Conservation (phyloP, 2,888 invertebrate species). For the Endomychus coccineus region DNA sequence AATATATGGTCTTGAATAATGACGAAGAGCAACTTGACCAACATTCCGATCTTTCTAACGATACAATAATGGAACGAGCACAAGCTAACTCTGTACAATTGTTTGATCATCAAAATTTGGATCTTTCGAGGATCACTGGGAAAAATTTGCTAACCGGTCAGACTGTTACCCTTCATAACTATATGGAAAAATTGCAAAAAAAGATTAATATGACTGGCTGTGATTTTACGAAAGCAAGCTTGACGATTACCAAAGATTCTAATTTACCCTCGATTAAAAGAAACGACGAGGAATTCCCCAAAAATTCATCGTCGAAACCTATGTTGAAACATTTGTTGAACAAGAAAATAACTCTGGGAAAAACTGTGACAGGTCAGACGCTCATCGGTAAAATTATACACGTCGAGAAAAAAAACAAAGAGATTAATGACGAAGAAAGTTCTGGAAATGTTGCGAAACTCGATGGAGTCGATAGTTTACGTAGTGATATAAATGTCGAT, state of each 20-base stretch:
- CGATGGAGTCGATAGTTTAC: too few species aligned
- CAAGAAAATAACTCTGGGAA: slow-evolving; percentile 30
- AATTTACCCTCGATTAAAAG: background rate
- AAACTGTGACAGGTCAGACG: slow-evolving; percentile 27
- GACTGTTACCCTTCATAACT: slow-evolving; percentile 27
- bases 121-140: slow-evolving; percentile 18
- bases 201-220: too few species aligned
- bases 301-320: slow-evolving; percentile 1
- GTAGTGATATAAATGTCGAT: background rate
- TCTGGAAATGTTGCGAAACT: too few species aligned
- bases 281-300: slow-evolving; percentile 3
- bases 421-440: background rate
- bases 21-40: too few species aligned
- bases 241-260: too few species aligned
- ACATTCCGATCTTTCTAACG: too few species aligned
- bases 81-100: too few species aligned
- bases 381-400: slow-evolving; percentile 31
- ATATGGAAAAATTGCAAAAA: slow-evolving; percentile 26
- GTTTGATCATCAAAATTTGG: slow-evolving; percentile 1
- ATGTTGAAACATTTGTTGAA: slow-evolving; percentile 26
- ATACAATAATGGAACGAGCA: too few species aligned
- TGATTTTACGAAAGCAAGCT: slow-evolving; percentile 3
- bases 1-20: too few species aligned
- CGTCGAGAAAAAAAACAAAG: slow-evolving; percentile 21
- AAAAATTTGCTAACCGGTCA: slow-evolving; percentile 31